These are phyloP conservation scores for Odobenus rosmarus DNA, from an alignment of 2,113 vertebrate species.

Conservation along the genomic window DNA sequence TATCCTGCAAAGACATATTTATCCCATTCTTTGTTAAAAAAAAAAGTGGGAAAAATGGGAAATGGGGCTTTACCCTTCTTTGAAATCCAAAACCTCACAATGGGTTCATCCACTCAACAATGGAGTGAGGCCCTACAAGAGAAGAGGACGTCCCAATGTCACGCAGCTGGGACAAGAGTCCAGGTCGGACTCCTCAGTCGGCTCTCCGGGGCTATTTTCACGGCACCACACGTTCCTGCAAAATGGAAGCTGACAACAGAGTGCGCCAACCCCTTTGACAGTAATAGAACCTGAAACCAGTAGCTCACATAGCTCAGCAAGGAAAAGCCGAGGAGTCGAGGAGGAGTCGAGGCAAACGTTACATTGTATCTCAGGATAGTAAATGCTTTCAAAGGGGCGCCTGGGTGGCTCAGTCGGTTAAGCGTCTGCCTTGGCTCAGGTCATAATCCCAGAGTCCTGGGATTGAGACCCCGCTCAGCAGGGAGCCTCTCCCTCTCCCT, in stretches of 20 bases:
- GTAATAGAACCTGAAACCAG: not conserved
- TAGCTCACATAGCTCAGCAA: not conserved
- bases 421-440: not conserved
- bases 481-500: not conserved
- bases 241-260: not conserved
- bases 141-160: not conserved
- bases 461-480: not conserved
- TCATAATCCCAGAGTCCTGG: not conserved
- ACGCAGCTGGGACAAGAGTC: not conserved
- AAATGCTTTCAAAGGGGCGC: not conserved
- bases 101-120: not conserved
- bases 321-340: not conserved
- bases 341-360: too few relatives aligned
- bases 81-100: not conserved
- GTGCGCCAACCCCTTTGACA: not conserved
- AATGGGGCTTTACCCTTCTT: not conserved
- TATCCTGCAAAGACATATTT: not conserved
- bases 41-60: not conserved
- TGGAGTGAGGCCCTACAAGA: not conserved
- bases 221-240: accelerated
- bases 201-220: not conserved
- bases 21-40: not conserved
- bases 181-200: not conserved
- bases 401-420: not conserved
- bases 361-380: not conserved